Base-by-base conservation (phyloP, 2,888 invertebrate species). In the Digitonthophagus gazella region DNA sequence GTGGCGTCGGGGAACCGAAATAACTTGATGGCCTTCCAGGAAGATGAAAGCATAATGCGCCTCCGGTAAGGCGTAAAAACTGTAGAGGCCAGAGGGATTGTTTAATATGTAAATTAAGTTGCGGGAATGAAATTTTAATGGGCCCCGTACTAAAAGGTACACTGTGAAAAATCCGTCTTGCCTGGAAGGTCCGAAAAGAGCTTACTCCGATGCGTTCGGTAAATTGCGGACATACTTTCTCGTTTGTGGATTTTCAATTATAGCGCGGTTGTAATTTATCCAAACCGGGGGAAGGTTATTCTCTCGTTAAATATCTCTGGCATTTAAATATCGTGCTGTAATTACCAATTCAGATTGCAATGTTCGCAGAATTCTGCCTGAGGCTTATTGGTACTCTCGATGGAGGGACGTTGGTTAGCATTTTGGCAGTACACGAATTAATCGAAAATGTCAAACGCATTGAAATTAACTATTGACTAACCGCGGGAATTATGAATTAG, bases 181-280 rank as follows among this genome's bases (percentile, higher is more conserved):
- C n/a, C n/a, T n/a, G n/a, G n/a, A n/a, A n/a, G n/a, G n/a, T n/a
- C n/a, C n/a, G n/a, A n/a, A n/a, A n/a, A n/a, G n/a, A n/a, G n/a
- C n/a, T n/a, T n/a, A n/a, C n/a, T n/a, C n/a, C n/a, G n/a, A n/a
- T n/a, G n/a, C n/a, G n/a, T n/a, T n/a, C n/a, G 11, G 28, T 15
- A 57, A 57, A n/a, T 15, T 57, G 11, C 6, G 57, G 14, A 57
- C 5, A 15, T 58, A 11, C 15, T 14, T 58, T 14, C 58, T 58
- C 58, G 58, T 58, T 58, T 58, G 58, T 58, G 15, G 58, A 58
- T 58, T 58, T 58, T 14, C 58, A 58, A 58, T 58, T 14, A 57
- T 6, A 57, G 15, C 15, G 18, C 15, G 18, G 15, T 14, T 58
- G 6, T 15, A 18, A 18, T 58, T 58, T 15, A 11, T 44, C 6